phyloP scores from a whole-genome alignment of 37 sponge, comb jelly and placozoan genomes.

The Crambe crambe region DNA sequence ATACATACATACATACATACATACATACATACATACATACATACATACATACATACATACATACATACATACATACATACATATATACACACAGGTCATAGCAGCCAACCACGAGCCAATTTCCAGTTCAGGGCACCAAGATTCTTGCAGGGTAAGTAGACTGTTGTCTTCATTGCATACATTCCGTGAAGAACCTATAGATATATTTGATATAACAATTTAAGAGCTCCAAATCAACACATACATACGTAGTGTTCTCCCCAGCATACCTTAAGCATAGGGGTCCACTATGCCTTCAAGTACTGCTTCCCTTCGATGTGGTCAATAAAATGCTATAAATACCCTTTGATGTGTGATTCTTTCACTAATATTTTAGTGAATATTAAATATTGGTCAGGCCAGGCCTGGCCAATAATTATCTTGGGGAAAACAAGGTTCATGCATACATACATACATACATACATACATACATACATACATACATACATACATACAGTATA shows the following conservation, averaged over 20 bases:
- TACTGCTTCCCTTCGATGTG: not conserved
- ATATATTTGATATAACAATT: too few species aligned
- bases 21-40: conserved; percentile 9
- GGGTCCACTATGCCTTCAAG: too few species aligned
- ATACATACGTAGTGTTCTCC: too few species aligned
- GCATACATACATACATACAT: too few species aligned
- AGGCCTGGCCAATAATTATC: too few species aligned
- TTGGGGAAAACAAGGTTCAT: too few species aligned
- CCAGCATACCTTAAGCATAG: too few species aligned
- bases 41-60: conserved; percentile 1
- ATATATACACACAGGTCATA: conserved; percentile 12
- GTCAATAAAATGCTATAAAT: not conserved
- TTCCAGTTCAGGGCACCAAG: conserved; percentile 10
- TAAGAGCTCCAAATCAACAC: too few species aligned
- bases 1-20: conserved; percentile 9
- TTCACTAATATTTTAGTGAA: too few species aligned
- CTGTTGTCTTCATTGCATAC: not conserved
- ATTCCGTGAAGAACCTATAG: not conserved
- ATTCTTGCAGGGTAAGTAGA: conserved; percentile 15
- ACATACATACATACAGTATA: too few species aligned
- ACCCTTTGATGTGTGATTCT: not conserved
- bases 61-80: conserved; percentile 18
- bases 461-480: too few species aligned
- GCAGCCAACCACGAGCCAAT: conserved; percentile 23
- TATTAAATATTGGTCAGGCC: too few species aligned